A percentile compares a stretch with the other conserved stretches of the same genome.
phyloP scores from a whole-genome alignment of 2,888 invertebrate genomes.

The Leptodirus hochenwartii region DNA sequence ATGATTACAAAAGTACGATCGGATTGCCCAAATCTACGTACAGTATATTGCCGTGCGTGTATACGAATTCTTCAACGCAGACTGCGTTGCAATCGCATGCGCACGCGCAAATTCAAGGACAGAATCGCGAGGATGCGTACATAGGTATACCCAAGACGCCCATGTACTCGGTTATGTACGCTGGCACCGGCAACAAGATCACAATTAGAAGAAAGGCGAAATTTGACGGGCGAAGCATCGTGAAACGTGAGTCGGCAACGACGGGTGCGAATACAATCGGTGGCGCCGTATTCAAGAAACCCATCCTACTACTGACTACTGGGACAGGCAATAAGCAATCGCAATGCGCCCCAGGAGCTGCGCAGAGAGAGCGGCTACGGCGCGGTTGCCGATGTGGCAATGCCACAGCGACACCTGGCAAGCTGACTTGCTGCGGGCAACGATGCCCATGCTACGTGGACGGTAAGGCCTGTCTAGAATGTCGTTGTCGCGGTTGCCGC shows the following conservation, averaged over 20 bases:
- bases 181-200: slow-evolving; percentile 65
- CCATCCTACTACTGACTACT: no score
- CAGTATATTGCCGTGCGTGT: slow-evolving; percentile 55
- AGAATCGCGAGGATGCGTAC: no score
- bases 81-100: slow-evolving; percentile 20
- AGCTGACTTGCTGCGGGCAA: slow-evolving; percentile 83
- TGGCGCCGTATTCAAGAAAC: slow-evolving; percentile 33
- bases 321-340: no score
- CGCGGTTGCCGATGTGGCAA: slow-evolving; percentile 83
- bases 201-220: slow-evolving; percentile 58
- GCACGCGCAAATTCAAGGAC: slow-evolving; percentile 10
- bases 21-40: slow-evolving; percentile 58
- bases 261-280: no score
- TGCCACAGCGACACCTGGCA: slow-evolving; percentile 75
- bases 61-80: slow-evolving; percentile 42
- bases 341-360: slow-evolving; percentile 26
- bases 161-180: slow-evolving; percentile 63
- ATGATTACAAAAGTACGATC: slow-evolving; percentile 53
- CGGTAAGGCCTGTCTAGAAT: slow-evolving; percentile 74
- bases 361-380: slow-evolving; percentile 31
- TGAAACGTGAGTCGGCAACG: slow-evolving; percentile 16
- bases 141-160: slow-evolving; percentile 24
- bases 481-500: slow-evolving; percentile 81
- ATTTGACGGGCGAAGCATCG: slow-evolving; percentile 27
- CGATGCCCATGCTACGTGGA: slow-evolving; percentile 88